Conservation (phyloP, 2,797 vertebrate species). For the Cyprinodon diabolis region DNA sequence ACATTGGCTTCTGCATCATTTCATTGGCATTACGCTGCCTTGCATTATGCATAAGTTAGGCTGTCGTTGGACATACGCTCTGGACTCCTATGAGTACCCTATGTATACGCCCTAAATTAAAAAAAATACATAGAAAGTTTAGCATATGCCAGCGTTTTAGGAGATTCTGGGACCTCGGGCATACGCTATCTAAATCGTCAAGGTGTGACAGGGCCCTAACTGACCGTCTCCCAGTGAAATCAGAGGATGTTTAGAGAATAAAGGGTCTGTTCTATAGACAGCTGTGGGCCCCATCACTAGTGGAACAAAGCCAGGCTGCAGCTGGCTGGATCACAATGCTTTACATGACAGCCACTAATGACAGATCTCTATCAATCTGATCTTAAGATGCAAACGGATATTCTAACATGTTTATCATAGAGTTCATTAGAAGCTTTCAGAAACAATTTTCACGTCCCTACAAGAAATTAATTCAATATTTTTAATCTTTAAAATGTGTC, state of each 20-base stretch:
- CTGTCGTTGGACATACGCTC: too few relatives aligned
- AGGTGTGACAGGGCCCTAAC: too few relatives aligned
- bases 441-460: background rate
- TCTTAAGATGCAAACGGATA: background rate
- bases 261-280: background rate
- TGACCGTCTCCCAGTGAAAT: conserved; percentile 9
- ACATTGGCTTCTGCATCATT: too few relatives aligned
- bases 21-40: too few relatives aligned
- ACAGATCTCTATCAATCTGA: too few relatives aligned
- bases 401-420: background rate
- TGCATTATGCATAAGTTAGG: too few relatives aligned
- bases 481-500: background rate
- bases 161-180: too few relatives aligned
- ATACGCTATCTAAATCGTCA: too few relatives aligned
- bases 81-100: too few relatives aligned
- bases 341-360: background rate
- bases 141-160: too few relatives aligned
- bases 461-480: background rate
- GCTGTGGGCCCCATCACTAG: background rate
- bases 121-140: too few relatives aligned
- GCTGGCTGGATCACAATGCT: background rate
- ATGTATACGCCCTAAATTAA: too few relatives aligned
- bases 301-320: background rate
- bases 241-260: conserved; percentile 1
- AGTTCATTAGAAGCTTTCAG: background rate